Conservation (phyloP, 2,113 vertebrate species). For the Phaetusa simplex region DNA sequence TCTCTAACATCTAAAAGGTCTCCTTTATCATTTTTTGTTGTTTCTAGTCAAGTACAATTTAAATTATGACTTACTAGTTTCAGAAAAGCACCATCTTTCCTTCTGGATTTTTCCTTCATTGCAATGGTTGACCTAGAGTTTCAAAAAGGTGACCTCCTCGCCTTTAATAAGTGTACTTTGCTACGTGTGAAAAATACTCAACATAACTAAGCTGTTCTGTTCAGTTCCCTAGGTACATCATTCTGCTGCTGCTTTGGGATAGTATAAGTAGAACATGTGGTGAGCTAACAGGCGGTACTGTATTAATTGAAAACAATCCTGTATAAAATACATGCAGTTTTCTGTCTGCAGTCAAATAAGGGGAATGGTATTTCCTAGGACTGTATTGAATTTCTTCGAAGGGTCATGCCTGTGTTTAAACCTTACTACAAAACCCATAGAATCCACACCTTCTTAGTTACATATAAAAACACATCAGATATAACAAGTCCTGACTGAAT, state of each 20-base stretch:
- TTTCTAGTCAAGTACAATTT: neutral
- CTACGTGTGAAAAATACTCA: neutral
- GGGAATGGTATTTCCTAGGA: constrained; percentile 25
- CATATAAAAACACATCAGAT: constrained; percentile 6
- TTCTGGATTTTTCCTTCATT: neutral
- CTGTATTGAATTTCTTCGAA: constrained; percentile 42
- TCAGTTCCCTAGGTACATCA: neutral
- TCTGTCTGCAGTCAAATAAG: neutral
- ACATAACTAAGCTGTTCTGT: neutral
- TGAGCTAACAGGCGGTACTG: neutral
- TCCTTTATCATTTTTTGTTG: neutral
- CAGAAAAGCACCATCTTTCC: neutral
- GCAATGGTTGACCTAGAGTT: neutral
- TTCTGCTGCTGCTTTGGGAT: neutral
- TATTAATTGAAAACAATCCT: constrained; percentile 1
- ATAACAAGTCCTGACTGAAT: constrained; percentile 24
- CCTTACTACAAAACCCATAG: neutral
- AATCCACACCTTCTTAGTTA: constrained; percentile 49
- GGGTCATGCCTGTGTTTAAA: neutral
- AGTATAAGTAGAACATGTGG: neutral
- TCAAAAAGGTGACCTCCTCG: neutral
- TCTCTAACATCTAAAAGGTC: neutral
- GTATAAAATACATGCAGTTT: neutral
- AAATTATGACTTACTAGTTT: neutral
- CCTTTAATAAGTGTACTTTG: neutral